Evolutionary conservation across 2,797 vertebrate species (phyloP).

Genomic region (Harpagifer antarcticus): DNA sequence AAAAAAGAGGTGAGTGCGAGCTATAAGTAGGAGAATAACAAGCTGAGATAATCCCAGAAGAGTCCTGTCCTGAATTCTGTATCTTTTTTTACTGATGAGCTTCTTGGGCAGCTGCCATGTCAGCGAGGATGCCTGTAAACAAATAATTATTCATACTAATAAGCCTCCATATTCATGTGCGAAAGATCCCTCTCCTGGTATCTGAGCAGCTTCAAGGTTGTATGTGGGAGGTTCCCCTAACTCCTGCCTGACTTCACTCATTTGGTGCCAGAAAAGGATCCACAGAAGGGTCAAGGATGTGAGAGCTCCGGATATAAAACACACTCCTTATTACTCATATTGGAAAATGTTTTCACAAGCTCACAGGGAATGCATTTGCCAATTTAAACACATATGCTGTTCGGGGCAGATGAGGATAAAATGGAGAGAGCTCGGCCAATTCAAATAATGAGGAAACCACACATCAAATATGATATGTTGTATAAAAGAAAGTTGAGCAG

Average conservation of each 20-base stretch:
- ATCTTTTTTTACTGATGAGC: slow-evolving; percentile 84
- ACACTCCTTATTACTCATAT: slow-evolving; percentile 42
- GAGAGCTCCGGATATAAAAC: slow-evolving; percentile 41
- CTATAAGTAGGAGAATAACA: slow-evolving; percentile 78
- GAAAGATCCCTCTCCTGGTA: slow-evolving; percentile 78
- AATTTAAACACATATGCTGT: slow-evolving; percentile 27
- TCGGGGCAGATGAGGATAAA: slow-evolving; percentile 3
- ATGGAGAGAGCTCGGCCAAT: slow-evolving; percentile 14
- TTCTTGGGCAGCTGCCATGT: slow-evolving; percentile 84
- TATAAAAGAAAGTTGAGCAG: not conserved
- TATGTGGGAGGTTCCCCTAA: slow-evolving; percentile 80
- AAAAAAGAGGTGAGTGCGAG: slow-evolving; percentile 68
- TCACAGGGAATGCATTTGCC: slow-evolving; percentile 26
- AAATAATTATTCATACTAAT: slow-evolving; percentile 89
- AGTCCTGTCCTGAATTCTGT: slow-evolving; percentile 83
- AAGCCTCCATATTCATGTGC: slow-evolving; percentile 86
- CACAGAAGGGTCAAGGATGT: slow-evolving; percentile 71
- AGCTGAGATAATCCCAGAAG: slow-evolving; percentile 80
- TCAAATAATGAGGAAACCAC: slow-evolving; percentile 9
- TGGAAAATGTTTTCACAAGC: slow-evolving; percentile 35
- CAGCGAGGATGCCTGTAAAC: slow-evolving; percentile 83
- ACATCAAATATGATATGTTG: slow-evolving; percentile 5
- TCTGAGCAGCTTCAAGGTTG: slow-evolving; percentile 82
- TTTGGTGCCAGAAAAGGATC: slow-evolving; percentile 69
- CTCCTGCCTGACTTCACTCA: slow-evolving; percentile 74